Base-by-base conservation (phyloP, 2,888 invertebrate genomes). In the Erebia ligea region DNA sequence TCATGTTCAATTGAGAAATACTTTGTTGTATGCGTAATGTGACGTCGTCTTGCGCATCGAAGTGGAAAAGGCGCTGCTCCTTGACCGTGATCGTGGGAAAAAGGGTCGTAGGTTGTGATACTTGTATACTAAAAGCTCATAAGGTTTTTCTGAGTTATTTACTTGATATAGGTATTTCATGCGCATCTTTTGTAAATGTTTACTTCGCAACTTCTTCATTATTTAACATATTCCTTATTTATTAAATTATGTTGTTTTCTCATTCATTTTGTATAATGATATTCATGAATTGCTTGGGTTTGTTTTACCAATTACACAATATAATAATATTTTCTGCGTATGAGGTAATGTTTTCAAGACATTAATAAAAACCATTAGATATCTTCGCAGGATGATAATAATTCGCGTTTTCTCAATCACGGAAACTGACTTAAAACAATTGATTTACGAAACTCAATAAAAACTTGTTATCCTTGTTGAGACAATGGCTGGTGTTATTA, bases 401-500 rank as follows among this genome's bases (percentile, higher is more conserved):
- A 62, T 67, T 58, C 54, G 34, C 42, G 19, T 64, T 54, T 84
- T 81, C 82, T 79, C 80, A 84, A 87, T 86, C 81, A 84, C 84
- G 90, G 89, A 90, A 90, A 87, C 78, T 76, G 78, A 81, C 80
- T 79, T 81, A 76, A 72, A 73, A 78, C 81, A 84, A 86, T 84
- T 83, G 81, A 76, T 84, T 86, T 86, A 81, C 83, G 76, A 86
- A 86, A 85, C 81, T 69, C 71, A 63, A 83, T 85, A 90, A 87
- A 88, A 90, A 91, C 85, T 66, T 70, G 88, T 83, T 87, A 87
- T 91, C 92, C 91, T 92, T 90, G 88, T 85, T 84, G 74, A 81
- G 82, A 92, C 91, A 92, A 92, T 91, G 81, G 87, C 74, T 75
- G 72, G 79, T 74, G 77, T 76, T 78, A 91, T 89, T 88, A 87